These are phyloP conservation scores for Oreochromis mossambicus DNA, from an alignment of 2,797 vertebrate species.

Conservation along the genomic window DNA sequence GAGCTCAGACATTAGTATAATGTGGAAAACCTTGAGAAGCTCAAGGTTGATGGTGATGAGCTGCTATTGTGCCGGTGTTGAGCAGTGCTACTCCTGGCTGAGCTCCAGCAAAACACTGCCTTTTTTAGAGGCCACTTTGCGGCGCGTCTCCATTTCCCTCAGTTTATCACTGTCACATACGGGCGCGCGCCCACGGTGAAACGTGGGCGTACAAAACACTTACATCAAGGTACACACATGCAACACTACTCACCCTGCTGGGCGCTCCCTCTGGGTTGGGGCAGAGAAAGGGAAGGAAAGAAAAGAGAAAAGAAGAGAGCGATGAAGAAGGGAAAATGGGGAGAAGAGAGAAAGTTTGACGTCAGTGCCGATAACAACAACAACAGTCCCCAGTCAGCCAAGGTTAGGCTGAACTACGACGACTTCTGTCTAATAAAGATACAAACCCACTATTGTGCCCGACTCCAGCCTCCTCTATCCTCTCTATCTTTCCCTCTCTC, in stretches of 20 bases:
- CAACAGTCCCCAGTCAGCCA: conserved; percentile 61
- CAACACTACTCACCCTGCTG: conserved; percentile 74
- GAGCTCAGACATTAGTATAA: conserved; percentile 24
- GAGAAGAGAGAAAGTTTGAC: conserved; percentile 63
- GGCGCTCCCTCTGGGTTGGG: conserved; percentile 74
- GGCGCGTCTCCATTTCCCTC: conserved; percentile 36
- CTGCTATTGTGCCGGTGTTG: conserved; percentile 31
- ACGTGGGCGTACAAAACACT: background rate
- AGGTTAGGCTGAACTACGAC: conserved; percentile 63
- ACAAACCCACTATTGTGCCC: conserved; percentile 60
- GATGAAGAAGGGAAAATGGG: background rate
- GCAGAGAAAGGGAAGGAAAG: conserved; percentile 1
- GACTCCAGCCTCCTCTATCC: conserved; percentile 32
- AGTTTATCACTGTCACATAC: conserved; percentile 49
- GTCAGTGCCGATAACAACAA: conserved; percentile 75
- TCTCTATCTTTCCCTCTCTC: conserved; percentile 14
- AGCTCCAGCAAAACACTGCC: conserved; percentile 33
- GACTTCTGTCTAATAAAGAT: conserved; percentile 67
- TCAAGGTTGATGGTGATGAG: conserved; percentile 48
- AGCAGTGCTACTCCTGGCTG: conserved; percentile 34
- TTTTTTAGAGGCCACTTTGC: conserved; percentile 48
- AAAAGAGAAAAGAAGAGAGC: conserved; percentile 11
- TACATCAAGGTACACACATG: conserved; percentile 14
- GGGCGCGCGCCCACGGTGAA: background rate
- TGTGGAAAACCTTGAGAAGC: conserved; percentile 44